Percentiles rank a stretch among this genome's conserved stretches.
phyloP scores from a whole-genome alignment of 1,140 invertebrate genomes.

The Hestina assimilis region DNA sequence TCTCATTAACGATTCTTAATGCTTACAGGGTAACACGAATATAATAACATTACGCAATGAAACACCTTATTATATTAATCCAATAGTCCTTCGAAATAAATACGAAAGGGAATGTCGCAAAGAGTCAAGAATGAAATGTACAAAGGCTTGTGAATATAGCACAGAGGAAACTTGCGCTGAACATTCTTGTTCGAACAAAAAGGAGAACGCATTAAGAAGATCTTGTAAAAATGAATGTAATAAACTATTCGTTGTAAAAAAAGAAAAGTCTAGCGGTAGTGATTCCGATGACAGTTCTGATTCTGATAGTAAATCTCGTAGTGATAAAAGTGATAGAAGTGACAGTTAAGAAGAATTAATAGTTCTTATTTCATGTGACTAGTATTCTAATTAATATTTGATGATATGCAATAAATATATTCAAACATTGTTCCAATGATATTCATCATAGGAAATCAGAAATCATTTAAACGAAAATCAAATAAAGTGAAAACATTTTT shows the following conservation, averaged over 20 bases:
- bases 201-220: slow-evolving; percentile 21
- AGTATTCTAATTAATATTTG: no score
- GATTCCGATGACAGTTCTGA: slow-evolving; percentile 6
- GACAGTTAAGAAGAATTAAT: background rate
- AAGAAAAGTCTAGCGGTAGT: background rate
- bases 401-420: no score
- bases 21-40: background rate
- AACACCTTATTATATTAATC: background rate
- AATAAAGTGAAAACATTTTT: no score
- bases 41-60: background rate
- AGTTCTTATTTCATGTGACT: no score
- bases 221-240: slow-evolving; percentile 35
- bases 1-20: background rate
- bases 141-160: slow-evolving; percentile 11
- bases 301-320: slow-evolving; percentile 8
- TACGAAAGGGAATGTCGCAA: slow-evolving; percentile 27
- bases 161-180: slow-evolving; percentile 8
- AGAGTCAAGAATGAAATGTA: slow-evolving; percentile 20
- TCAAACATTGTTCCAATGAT: no score
- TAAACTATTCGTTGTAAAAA: slow-evolving; percentile 1
- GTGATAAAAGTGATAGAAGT: background rate
- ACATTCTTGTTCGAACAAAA: slow-evolving; percentile 11
- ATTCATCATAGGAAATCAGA: no score
- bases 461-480: no score
- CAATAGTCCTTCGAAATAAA: slow-evolving; percentile 14